phyloP scores from a whole-genome alignment of 2,797 vertebrate species.

The Macrochelys suwanniensis region DNA sequence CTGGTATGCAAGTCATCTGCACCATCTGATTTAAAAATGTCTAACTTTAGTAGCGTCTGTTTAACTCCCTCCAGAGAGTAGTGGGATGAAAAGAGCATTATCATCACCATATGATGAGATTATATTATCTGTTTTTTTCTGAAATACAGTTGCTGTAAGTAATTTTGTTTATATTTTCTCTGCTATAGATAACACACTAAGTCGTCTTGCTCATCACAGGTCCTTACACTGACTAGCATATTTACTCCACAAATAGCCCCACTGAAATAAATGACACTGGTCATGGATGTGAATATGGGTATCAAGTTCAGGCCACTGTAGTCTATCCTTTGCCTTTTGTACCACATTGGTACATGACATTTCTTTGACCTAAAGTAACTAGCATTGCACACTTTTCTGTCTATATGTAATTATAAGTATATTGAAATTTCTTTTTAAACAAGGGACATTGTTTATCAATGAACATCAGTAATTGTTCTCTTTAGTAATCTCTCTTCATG shows the following conservation, averaged over 20 bases:
- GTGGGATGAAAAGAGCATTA: too few relatives aligned
- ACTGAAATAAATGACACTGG: not conserved
- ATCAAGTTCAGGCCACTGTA: not conserved
- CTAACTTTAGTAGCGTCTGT: not conserved
- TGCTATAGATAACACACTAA: not conserved
- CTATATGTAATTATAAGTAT: not conserved
- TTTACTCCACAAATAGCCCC: not conserved
- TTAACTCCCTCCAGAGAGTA: not conserved
- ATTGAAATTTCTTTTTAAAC: not conserved
- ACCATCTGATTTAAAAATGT: not conserved
- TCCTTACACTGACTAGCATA: not conserved
- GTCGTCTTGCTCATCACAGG: not conserved
- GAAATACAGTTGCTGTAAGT: not conserved
- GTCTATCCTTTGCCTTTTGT: not conserved
- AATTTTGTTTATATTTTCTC: not conserved
- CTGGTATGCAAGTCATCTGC: too few relatives aligned
- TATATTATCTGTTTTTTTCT: not conserved
- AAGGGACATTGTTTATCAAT: not conserved
- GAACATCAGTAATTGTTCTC: slow-evolving; percentile 7
- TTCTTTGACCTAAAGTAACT: not conserved
- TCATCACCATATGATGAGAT: not conserved
- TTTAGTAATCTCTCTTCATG: slow-evolving; percentile 3
- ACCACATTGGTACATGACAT: not conserved
- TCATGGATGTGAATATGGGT: not conserved
- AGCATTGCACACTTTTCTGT: rapidly evolving